Evolutionary conservation across 2,113 vertebrate genomes (phyloP).

Genomic region (Notarius lentiginosus): DNA sequence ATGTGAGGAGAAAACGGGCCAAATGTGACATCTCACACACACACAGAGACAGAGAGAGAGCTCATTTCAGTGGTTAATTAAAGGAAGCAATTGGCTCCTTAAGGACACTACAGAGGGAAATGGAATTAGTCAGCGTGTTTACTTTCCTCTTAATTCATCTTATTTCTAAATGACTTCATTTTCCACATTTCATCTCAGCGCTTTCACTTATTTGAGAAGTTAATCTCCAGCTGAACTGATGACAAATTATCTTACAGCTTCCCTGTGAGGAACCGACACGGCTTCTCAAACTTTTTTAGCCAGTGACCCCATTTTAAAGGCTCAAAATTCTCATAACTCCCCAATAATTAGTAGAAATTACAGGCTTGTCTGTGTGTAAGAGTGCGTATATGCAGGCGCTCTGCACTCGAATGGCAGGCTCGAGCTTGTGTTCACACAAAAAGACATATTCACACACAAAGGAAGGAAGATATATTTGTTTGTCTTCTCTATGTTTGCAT

Average conservation of each 20-base stretch:
- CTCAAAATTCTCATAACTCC: neutral
- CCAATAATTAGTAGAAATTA: neutral
- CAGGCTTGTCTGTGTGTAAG: neutral
- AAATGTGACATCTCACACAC: conserved; percentile 8
- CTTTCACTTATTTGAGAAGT: conserved; percentile 1
- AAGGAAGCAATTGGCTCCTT: conserved; percentile 23
- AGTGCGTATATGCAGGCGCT: neutral
- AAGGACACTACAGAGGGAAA: conserved; percentile 17
- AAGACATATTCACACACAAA: no score
- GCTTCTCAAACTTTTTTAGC: neutral
- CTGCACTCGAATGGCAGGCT: neutral
- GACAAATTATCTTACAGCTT: conserved; percentile 2
- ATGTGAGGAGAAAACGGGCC: neutral
- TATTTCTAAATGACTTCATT: conserved; percentile 1
- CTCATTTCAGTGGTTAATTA: conserved; percentile 23
- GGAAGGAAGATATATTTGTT: no score
- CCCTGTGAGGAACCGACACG: neutral
- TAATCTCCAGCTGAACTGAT: conserved; percentile 7
- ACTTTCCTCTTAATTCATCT: conserved; percentile 24
- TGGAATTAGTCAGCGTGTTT: conserved; percentile 12
- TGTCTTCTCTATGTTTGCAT: no score
- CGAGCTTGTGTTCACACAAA: neutral
- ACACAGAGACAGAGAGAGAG: neutral
- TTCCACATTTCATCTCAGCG: neutral
- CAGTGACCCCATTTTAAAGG: neutral